A percentile compares a stretch with the other conserved stretches of the same genome.
These are phyloP conservation scores for Tenthredo distinguenda DNA, from an alignment of 2,888 invertebrate species.

Conservation along the genomic window DNA sequence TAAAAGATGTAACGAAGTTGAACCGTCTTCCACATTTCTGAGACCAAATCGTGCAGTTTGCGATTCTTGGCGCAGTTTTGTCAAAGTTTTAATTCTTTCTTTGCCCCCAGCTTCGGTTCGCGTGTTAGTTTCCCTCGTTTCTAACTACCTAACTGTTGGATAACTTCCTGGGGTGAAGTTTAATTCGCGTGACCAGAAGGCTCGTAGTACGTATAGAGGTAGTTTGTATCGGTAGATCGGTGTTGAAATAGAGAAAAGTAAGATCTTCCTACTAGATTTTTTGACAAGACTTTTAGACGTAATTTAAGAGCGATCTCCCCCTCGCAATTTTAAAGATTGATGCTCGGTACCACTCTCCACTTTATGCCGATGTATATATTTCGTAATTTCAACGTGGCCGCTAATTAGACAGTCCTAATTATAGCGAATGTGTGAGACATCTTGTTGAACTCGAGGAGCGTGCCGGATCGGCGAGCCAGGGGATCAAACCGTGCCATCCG, in stretches of 20 bases:
- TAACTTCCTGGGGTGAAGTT: not conserved
- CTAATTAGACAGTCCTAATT: slow-evolving; percentile 74
- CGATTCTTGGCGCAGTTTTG: not conserved
- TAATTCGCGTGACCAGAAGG: slow-evolving; percentile 2
- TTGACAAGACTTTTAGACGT: not conserved
- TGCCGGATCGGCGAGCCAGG: slow-evolving; percentile 72
- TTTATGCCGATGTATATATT: not conserved
- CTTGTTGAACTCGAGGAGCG: slow-evolving; percentile 67
- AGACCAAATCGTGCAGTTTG: not conserved
- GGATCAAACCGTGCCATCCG: slow-evolving; percentile 74
- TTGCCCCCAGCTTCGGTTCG: not conserved
- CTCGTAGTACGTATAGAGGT: not conserved
- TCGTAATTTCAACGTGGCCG: slow-evolving; percentile 56
- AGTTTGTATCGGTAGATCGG: not conserved
- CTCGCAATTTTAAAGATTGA: not conserved
- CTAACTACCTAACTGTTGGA: not conserved
- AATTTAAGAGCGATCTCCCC: not conserved
- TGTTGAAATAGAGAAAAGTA: not conserved
- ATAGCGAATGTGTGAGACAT: slow-evolving; percentile 70
- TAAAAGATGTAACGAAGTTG: not conserved
- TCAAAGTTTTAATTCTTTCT: slow-evolving; percentile 20
- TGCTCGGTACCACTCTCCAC: not conserved
- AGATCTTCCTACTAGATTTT: not conserved
- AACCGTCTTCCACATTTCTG: not conserved
- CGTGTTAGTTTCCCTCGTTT: not conserved